Evolutionary conservation across 2,113 vertebrate genomes (phyloP), one percentile per base, ranked within the genome.

Genomic region (Pomatorhinus ruficollis): DNA sequence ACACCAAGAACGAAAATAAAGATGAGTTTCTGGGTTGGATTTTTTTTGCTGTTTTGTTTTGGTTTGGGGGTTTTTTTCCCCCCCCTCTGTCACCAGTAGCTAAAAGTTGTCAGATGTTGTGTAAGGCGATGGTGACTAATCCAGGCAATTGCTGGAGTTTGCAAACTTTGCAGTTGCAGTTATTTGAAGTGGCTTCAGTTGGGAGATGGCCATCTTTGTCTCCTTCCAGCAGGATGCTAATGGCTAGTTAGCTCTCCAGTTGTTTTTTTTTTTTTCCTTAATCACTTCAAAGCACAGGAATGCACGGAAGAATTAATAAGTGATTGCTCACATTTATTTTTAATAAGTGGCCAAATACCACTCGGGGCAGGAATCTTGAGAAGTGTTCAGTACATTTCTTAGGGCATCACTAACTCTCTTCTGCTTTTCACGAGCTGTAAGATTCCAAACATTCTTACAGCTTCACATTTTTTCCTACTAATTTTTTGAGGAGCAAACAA

Each of bases 201-300:
- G 92, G 92, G 78, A 83, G 83, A 90, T 93, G 95, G 85, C 88
- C 92, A 95, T 83, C 96, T 96, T 93, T 90, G 83, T 92, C 88
- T 92, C 76, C 90, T 54, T 53, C 17, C 0, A 71, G 92, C 54
- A 45, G 5, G 90, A 94, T 88, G 79, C 63, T 96, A 86, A 81
- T 74, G 75, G 84, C 37, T 76, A 74, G 50, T 70, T 74, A 87
- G 71, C 84, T n/a, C 80, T 84, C 4, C 17, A 59, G 42, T 11
- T 44, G 17, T 44, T 42, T 42, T 42, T 42, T 42, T 47, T 47
- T 47, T 47, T 91, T 72, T 39, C 49, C 61, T 78, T 79, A 52
- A 64, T 93, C 83, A 81, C 88, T 83, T 86, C 93, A 86, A 94
- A 91, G 86, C 64, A 37, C 9, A 47, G 37, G 66, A 80, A 47